A percentile compares a stretch with the other conserved stretches of the same genome.
Conservation (phyloP, 1,140 invertebrate species). For the Capitella teleta region DNA sequence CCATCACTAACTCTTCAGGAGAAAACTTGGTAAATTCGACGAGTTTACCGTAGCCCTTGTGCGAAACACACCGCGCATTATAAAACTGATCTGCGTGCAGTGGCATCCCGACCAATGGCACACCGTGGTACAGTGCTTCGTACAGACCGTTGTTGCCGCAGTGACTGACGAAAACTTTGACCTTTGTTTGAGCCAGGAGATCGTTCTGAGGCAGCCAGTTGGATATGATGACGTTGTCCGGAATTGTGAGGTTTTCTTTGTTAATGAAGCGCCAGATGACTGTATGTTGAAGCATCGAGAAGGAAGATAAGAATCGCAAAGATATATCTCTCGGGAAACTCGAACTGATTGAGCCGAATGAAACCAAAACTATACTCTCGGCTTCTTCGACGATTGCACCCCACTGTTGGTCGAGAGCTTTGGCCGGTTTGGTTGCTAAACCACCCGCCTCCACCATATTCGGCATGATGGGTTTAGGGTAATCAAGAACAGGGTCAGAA, state of each 20-base stretch:
- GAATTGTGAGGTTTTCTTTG: neutral
- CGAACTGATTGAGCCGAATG: constrained; percentile 7
- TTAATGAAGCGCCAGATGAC: constrained; percentile 8
- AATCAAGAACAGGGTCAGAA: no score
- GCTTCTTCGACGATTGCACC: no score
- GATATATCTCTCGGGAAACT: neutral
- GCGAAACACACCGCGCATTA: no score
- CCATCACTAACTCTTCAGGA: no score
- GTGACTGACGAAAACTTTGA: constrained; percentile 22
- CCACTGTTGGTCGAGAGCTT: no score
- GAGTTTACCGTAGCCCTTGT: no score
- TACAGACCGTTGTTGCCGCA: constrained; percentile 5
- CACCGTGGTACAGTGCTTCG: constrained; percentile 4
- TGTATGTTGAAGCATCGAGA: constrained; percentile 1
- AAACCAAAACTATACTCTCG: constrained; percentile 2
- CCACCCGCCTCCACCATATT: no score
- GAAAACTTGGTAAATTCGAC: no score
- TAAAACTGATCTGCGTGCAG: constrained; percentile 7
- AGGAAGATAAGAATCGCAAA: constrained; percentile 1
- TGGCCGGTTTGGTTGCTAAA: no score
- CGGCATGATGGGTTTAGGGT: no score
- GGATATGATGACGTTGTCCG: constrained; percentile 16
- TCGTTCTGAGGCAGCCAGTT: constrained; percentile 19
- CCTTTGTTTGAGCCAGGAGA: constrained; percentile 26
- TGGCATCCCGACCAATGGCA: constrained; percentile 5